Evolutionary conservation across 2,113 vertebrate species (phyloP).

Genomic region (Apodemus sylvaticus): DNA sequence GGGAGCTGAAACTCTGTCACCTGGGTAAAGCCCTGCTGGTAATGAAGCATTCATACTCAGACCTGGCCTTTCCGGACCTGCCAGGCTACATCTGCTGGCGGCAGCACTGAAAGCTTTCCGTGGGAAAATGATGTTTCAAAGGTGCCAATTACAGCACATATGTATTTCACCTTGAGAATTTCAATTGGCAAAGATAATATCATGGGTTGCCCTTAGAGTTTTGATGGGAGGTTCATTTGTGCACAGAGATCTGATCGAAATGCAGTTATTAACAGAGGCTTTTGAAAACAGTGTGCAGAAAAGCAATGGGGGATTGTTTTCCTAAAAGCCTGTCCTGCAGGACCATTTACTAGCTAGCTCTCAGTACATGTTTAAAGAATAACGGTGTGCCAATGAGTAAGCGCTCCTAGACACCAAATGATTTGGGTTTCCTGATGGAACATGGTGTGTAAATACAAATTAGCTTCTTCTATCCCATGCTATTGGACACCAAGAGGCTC

Average conservation of each 20-base stretch:
- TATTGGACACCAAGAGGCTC: neutral
- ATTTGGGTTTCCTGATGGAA: neutral
- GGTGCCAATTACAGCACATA: conserved; percentile 44
- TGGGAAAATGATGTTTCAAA: conserved; percentile 73
- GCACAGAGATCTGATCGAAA: conserved; percentile 73
- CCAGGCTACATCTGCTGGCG: conserved; percentile 66
- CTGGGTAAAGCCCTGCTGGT: conserved; percentile 63
- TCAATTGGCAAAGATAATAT: conserved; percentile 79
- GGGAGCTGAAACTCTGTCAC: conserved; percentile 70
- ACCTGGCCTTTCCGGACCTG: conserved; percentile 62
- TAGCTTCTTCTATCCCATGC: neutral
- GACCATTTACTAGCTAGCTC: conserved; percentile 67
- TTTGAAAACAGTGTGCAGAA: conserved; percentile 67
- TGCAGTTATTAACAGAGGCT: conserved; percentile 71
- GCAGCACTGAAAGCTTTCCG: conserved; percentile 63
- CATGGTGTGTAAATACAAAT: conserved; percentile 63
- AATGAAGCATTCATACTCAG: conserved; percentile 77
- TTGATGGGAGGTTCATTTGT: conserved; percentile 74
- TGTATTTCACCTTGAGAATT: conserved; percentile 66
- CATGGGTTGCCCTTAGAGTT: conserved; percentile 75
- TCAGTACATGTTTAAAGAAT: conserved; percentile 72
- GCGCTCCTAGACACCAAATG: conserved; percentile 56
- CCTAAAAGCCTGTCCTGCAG: conserved; percentile 64
- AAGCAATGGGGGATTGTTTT: conserved; percentile 70
- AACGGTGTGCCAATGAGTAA: conserved; percentile 62